phyloP scores from a whole-genome alignment of 2,888 invertebrate genomes.

The Ochlodes sylvanus region DNA sequence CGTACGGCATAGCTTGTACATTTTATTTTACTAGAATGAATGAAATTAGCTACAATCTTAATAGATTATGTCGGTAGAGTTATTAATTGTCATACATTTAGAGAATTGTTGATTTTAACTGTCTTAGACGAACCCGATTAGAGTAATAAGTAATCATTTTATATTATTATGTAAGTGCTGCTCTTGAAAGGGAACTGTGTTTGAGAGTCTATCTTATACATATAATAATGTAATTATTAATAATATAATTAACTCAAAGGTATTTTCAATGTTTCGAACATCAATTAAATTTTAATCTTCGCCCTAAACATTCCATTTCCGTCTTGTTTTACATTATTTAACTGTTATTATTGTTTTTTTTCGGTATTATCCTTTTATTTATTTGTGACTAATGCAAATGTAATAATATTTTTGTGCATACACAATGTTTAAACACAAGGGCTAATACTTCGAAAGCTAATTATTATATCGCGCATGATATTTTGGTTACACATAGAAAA shows the following conservation, averaged over 20 bases:
- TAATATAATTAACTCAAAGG: conserved; percentile 47
- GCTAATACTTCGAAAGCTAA: not conserved
- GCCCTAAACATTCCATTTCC: conserved; percentile 66
- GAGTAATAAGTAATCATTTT: conserved; percentile 30
- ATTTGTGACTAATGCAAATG: not conserved
- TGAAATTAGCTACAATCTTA: not conserved
- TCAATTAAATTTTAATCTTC: conserved; percentile 43
- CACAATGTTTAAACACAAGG: conserved; percentile 3
- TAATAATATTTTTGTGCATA: not conserved
- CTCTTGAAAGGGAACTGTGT: conserved; percentile 60
- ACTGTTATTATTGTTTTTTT: conserved; percentile 37
- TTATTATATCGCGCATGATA: not conserved
- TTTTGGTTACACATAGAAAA: not conserved
- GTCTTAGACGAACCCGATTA: conserved; percentile 29
- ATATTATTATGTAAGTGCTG: conserved; percentile 61
- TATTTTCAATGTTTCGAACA: conserved; percentile 39
- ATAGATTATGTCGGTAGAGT: conserved; percentile 9
- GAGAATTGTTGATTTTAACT: conserved; percentile 30
- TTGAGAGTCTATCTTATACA: conserved; percentile 58
- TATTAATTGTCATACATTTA: conserved; percentile 32
- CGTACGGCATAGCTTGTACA: conserved; percentile 32
- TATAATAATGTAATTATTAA: conserved; percentile 47
- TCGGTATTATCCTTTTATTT: not conserved
- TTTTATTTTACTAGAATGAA: not conserved
- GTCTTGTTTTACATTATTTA: conserved; percentile 46